phyloP scores from a whole-genome alignment of 2,113 vertebrate species.

The Antennarius striatus region DNA sequence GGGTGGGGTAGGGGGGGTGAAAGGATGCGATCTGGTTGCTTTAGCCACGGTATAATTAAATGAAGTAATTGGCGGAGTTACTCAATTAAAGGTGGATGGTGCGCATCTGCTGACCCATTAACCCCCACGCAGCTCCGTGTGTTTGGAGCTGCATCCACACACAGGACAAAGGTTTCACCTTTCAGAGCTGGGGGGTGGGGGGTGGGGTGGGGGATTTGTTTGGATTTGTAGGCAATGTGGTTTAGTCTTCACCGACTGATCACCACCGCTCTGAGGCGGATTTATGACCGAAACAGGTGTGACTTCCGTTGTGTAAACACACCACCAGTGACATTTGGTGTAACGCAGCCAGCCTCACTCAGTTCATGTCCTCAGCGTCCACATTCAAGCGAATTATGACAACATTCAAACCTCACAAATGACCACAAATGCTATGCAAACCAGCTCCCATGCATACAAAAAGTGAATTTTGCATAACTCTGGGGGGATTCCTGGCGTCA shows the following conservation, averaged over 20 bases:
- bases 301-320: slow-evolving; percentile 27
- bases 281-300: slow-evolving; percentile 37
- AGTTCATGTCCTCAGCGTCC: neutral
- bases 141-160: slow-evolving; percentile 14
- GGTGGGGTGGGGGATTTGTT: slow-evolving; percentile 27
- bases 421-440: neutral
- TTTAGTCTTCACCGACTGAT: slow-evolving; percentile 34
- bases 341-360: neutral
- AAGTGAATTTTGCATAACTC: no score
- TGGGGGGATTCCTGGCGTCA: no score
- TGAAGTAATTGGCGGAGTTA: slow-evolving; percentile 61
- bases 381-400: neutral
- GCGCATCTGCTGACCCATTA: slow-evolving; percentile 59
- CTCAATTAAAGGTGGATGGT: slow-evolving; percentile 66
- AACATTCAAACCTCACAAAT: neutral
- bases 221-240: slow-evolving; percentile 30
- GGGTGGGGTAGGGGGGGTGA: slow-evolving; percentile 3
- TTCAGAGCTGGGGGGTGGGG: slow-evolving; percentile 31
- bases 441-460: no score
- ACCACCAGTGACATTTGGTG: slow-evolving; percentile 1
- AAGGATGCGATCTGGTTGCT: slow-evolving; percentile 39
- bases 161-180: neutral
- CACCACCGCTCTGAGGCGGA: slow-evolving; percentile 18
- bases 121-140: slow-evolving; percentile 21
- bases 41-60: slow-evolving; percentile 58